Evolutionary conservation across 2,888 invertebrate species (phyloP), one percentile per base, ranked within the genome.

Genomic region (Xylophagus ater): DNA sequence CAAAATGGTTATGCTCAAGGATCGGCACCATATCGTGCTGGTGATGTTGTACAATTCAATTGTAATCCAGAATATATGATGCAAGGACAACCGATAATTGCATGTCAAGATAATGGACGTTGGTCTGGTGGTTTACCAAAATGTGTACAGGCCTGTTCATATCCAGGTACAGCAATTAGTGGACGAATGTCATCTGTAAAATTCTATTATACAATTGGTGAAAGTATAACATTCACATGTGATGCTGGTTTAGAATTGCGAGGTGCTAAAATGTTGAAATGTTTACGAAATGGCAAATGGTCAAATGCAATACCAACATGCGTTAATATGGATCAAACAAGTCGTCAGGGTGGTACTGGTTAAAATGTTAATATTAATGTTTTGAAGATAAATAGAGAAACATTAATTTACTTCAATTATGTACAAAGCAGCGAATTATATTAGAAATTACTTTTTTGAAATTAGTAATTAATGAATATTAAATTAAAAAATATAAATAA

Each of bases 61-160:
- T 90, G 89, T 62, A 81, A 85, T 63, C 78, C 82, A 7, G 86
- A 86, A 51, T 87, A 78, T 62, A 86, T 89, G 73, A 78, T 89
- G 73, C 86, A 87, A 60, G 89, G 90, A 3, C 76, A 84, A 51
- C 85, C 87, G n/a, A 86, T 88, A 49, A 76, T 87, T 35, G 84
- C 87, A 15, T 90, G 90, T 61, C 86, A 87, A 66, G 85, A 86
- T 55, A 84, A 79, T 57, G 86, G 86, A 7, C 71, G 82, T 42
- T 89, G 89, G 86, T 84, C 85, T 40, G 81, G 83, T 33, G 77
- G 78, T 29, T 69, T 81, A 18, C 86, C 87, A n/a, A 83, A 84
- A 62, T 88, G 87, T 81, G 76, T 80, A 19, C 77, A 82, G 65
- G 86, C 87, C 1, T 88, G 87, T 61, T 83, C 85, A 1, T 88